Evolutionary conservation across 2,797 vertebrate species (phyloP), one percentile per base, ranked within the genome.

Genomic region (Tragopan temminckii): DNA sequence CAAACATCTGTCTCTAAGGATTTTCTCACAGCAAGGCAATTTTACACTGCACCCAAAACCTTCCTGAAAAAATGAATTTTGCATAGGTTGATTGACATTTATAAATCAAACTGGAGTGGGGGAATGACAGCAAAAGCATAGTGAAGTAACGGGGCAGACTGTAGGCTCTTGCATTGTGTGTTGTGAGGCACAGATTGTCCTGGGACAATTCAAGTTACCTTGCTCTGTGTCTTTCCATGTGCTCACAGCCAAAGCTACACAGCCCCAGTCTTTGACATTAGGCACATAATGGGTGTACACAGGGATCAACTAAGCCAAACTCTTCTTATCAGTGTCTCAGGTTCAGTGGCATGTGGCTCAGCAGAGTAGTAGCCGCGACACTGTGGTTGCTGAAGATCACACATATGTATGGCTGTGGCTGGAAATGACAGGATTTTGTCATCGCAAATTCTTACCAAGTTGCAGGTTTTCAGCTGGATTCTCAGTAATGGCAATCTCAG

Each of bases 371-470:
- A 64, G 17, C 52, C 10, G 19, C 7, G 21, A 4, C 4, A 7
- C 3, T 0, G 2, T 17, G 12, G 11, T 21, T 91, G 27, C 38
- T 63, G 80, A 38, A 19, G 23, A 50, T 7, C 21, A 8, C 29
- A 64, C 17, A 9, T 5, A 27, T 4, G 9, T 7, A 20, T 1
- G 0, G 2, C 5, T 50, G 18, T 70, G 43, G 11, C 23, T 53
- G 35, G 13, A 61, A 40, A 9, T 48, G 7, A 24, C 5, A 6
- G 12, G 42, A 52, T 25, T 4, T 5, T 17, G 50, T 24, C 13
- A 33, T 15, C 29, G 8, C 36, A 27, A 29, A 80, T 31, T 53
- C 58, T 79, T 31, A 6, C 14, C 1, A 4, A 4, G 1, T 55
- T 68, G 4, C n/a, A 67, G 20, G 24, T 87, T 89, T 91, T 38